phyloP scores from a whole-genome alignment of 2,888 invertebrate genomes.

The Andrena praecox region DNA sequence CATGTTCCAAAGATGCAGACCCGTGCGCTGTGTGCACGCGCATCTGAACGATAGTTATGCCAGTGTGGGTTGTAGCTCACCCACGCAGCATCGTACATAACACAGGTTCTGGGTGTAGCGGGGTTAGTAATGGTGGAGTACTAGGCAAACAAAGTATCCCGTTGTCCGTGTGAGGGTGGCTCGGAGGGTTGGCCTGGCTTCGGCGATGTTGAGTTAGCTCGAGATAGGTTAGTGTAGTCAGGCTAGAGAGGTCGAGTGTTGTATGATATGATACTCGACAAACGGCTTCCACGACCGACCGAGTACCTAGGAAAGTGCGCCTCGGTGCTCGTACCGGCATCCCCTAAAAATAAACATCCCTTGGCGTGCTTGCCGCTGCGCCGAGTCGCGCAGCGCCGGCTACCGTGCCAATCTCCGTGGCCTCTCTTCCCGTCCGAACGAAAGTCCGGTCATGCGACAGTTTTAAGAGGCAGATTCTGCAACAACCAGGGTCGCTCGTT shows the following conservation, averaged over 20 bases:
- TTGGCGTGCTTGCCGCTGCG: constrained; percentile 3
- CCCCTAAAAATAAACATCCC: constrained; percentile 73
- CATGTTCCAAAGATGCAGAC: not conserved
- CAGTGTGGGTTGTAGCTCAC: constrained; percentile 56
- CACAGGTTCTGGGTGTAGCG: constrained; percentile 67
- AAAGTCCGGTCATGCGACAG: not conserved
- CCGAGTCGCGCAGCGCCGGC: not conserved
- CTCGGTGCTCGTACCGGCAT: constrained; percentile 58
- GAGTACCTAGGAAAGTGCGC: constrained; percentile 67
- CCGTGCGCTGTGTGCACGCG: not conserved
- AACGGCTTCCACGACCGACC: constrained; percentile 72
- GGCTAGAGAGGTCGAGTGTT: constrained; percentile 77
- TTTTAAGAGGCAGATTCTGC: not conserved
- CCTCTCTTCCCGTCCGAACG: not conserved
- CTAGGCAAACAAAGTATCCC: constrained; percentile 78
- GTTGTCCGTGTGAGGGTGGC: constrained; percentile 65
- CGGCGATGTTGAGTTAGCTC: constrained; percentile 69
- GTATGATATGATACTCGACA: constrained; percentile 79
- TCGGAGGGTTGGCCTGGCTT: constrained; percentile 61
- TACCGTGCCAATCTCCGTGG: constrained; percentile 24
- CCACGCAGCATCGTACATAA: constrained; percentile 62
- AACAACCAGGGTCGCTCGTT: not conserved
- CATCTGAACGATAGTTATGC: constrained; percentile 8
- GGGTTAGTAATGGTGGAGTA: constrained; percentile 77
- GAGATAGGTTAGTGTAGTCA: constrained; percentile 73